Evolutionary conservation across 35 echinoderm and acorn worm species (phyloP), one percentile per base, ranked within the genome.

Genomic region (Hemicentrotus pulcherrimus): DNA sequence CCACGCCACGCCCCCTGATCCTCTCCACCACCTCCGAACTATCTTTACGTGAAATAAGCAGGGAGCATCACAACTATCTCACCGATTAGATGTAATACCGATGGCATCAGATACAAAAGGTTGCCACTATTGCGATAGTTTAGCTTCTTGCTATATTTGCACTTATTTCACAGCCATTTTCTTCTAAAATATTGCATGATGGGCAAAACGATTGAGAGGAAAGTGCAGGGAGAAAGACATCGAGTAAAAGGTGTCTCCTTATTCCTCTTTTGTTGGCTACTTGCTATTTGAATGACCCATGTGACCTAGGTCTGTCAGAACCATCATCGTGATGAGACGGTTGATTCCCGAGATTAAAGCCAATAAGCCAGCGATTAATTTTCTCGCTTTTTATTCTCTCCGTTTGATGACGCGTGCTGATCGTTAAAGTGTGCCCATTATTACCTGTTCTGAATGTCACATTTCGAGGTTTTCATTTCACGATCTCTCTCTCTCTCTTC

Each of bases 321-420:
- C 65, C 5, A 78, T 78, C 65, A 78, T 5, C 65, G 4, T 28
- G 65, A 78, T 78, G 65, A n/a, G 22, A 22, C 7, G 65, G 65
- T 18, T 78, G 28, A 78, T 78, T 78, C 24, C 88, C 5, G 33
- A 90, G 46, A 90, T 90, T 90, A 47, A 90, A 90, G 88, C 88
- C 88, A 90, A 90, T 90, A 78, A 78, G 33, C 32, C 14, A 30
- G 30, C 88, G 46, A 90, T 90, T 90, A 90, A 90, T 90, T 90
- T 78, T 6, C 65, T 6, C 65, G 65, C 19, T 78, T 78, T 78
- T 78, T 78, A 78, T 78, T 78, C 65, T 78, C 65, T n/a, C 65
- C 19, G 4, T 78, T 78, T 78, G 65, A 78, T n/a, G 65, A 78
- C 65, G 65, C 6, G 22, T 78, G 19, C 5, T 22, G 65, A 18